phyloP scores from a whole-genome alignment of 2,888 invertebrate genomes.

The Aelia acuminata region DNA sequence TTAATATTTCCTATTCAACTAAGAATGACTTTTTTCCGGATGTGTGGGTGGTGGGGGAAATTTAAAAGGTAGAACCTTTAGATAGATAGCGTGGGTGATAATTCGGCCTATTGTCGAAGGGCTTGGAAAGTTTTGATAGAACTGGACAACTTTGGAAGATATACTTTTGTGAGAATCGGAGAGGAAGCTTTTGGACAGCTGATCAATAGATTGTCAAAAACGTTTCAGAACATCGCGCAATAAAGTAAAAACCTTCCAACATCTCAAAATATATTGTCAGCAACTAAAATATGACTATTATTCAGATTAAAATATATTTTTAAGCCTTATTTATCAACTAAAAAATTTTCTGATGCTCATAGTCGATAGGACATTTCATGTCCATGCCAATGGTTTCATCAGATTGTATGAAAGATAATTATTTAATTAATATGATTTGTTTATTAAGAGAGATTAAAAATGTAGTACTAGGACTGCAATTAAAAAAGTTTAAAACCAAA shows the following conservation, averaged over 20 bases:
- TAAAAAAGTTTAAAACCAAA: too few species aligned
- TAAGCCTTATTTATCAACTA: too few species aligned
- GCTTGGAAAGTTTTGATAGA: not conserved
- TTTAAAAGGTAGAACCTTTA: not conserved
- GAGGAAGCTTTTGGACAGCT: conserved; percentile 35
- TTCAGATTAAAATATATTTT: too few species aligned
- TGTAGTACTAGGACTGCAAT: too few species aligned
- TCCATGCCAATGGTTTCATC: too few species aligned
- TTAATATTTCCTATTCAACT: not conserved
- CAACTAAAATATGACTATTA: too few species aligned
- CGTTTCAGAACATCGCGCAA: not conserved
- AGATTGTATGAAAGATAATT: too few species aligned
- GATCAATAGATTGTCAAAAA: conserved; percentile 26
- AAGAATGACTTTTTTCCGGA: not conserved
- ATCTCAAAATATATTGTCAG: not conserved
- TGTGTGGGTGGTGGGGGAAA: too few species aligned
- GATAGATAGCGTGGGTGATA: not conserved
- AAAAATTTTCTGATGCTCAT: too few species aligned
- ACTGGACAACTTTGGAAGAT: not conserved
- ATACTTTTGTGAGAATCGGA: conserved; percentile 23
- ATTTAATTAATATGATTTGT: too few species aligned
- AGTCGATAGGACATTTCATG: too few species aligned
- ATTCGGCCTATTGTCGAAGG: conserved; percentile 3
- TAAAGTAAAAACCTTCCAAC: not conserved
- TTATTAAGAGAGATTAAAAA: too few species aligned